Evolutionary conservation across 2,888 invertebrate species (phyloP), one percentile per base, ranked within the genome.

Genomic region (Perithous albicinctus): DNA sequence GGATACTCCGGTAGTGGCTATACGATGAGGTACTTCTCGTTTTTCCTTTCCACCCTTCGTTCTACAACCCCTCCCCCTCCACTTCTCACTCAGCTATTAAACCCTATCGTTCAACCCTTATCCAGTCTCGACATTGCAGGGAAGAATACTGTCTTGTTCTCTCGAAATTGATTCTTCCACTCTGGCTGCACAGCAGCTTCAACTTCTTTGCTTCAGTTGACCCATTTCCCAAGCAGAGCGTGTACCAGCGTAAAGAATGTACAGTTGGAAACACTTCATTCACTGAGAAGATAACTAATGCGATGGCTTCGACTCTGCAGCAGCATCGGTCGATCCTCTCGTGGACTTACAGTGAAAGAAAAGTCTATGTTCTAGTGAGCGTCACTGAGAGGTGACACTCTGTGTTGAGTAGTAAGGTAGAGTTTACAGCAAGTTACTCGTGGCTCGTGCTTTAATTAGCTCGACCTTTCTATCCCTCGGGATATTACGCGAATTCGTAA

Each of bases 131-230:
- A 61, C 72, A 72, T 73, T 77, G 76, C 61, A 76, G 80, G 59
- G 61, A 32, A 43, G 18, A 70, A 56, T 51, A 56, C 72, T 66
- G 72, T 67, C 80, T 59, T 59, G 59, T 59, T 59, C 76, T 77
- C 67, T 63, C 80, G 35, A 72, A 80, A 80, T 80, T 77, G 77
- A 80, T 80, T 80, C 72, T 43, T 61, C 41, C 64, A 54, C 59
- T 64, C 72, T 38, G 51, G 23, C 23, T 69, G 38, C 15, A 38
- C 41, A 26, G 29, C 56, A 18, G 18, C 12, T 26, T n/a, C 18
- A 12, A 10, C 15, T 51, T 29, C 12, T 51, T 48, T 38, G 10
- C 12, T 38, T n/a, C 23, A 32, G 54, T 64, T 72, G 15, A 46
- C 43, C 48, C 56, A 54, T 48, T 48, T 54, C 64, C 59, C 26